These are phyloP conservation scores for Pachyseris speciosa DNA, from an alignment of 64 coral and sea anemone genomes.

Conservation along the genomic window DNA sequence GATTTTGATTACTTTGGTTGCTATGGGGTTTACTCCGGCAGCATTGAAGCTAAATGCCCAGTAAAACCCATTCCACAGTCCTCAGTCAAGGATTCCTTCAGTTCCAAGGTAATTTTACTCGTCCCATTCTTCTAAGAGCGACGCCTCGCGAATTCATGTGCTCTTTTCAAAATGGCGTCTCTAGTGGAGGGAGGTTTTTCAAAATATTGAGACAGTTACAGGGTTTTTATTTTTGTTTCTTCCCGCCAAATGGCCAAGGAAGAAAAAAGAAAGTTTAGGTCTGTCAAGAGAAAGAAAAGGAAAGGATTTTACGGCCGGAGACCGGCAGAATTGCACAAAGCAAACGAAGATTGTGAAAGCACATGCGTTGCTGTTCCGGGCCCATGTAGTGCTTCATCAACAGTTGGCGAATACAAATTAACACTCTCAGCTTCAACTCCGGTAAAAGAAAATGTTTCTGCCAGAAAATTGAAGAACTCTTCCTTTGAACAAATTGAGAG, in stretches of 20 bases:
- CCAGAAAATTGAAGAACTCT: neutral
- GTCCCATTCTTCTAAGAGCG: neutral
- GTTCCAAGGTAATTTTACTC: neutral
- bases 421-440: neutral
- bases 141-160: neutral
- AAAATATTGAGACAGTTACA: neutral
- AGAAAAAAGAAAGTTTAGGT: constrained; percentile 14
- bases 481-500: neutral
- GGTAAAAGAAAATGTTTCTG: neutral
- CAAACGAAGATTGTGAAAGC: neutral
- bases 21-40: too few relatives aligned
- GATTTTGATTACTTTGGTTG: too few relatives aligned
- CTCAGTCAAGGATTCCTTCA: neutral
- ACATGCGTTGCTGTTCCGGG: neutral
- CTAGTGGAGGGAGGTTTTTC: neutral
- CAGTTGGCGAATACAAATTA: neutral
- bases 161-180: neutral
- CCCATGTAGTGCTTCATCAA: neutral
- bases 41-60: too few relatives aligned
- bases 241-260: neutral
- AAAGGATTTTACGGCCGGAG: neutral
- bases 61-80: too few relatives aligned
- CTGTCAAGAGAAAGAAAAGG: neutral
- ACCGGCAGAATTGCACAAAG: neutral
- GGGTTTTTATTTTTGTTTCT: neutral